Base-by-base conservation (phyloP, 1,140 invertebrate species). In the Sarcophaga bullata region DNA sequence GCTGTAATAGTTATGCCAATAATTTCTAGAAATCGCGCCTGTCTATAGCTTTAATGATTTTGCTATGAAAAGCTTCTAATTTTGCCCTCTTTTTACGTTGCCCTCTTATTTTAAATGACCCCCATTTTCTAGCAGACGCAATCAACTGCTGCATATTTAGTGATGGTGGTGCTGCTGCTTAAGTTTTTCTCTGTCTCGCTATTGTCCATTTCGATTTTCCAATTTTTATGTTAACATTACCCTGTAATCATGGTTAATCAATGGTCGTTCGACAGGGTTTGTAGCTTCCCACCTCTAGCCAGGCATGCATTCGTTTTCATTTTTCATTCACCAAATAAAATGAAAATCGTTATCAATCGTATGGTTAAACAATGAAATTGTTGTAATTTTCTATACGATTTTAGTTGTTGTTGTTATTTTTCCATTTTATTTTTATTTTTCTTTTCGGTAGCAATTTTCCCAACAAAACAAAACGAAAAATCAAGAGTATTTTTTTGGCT, bases 281-380 rank as follows among this genome's bases (percentile, higher is more conserved):
- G 25, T 37, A 2, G 19, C 62, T 19, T 19, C 62, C 62, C 17
- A 13, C 25, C 25, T 37, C 25, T 4, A 37, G 25, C 4, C 4
- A 4, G 1, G 25, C 25, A 37, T 37, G 25, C 1, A 37, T 37
- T 37, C 25, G 25, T 37, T 37, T 13, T 4, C 54, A 58, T 58
- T 58, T 58, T n/a, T 58, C 13, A 58, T 58, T n/a, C 54, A 68
- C 19, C 62, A 68, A 68, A n/a, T n/a, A n/a, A n/a, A n/a, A n/a
- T n/a, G n/a, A n/a, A 37, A 37, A 37, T 37, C 25, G 25, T 37
- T n/a, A 68, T 68, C 62, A 68, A 68, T 68, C 19, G 62, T 68
- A 68, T 68, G 62, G 62, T 68, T 68, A 68, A 68, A 68, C 62
- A 68, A 68, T 68, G 62, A 8, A 68, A 68, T 68, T 19, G 25